Conservation (phyloP, 2,113 vertebrate species). For the Neofelis nebulosa region DNA sequence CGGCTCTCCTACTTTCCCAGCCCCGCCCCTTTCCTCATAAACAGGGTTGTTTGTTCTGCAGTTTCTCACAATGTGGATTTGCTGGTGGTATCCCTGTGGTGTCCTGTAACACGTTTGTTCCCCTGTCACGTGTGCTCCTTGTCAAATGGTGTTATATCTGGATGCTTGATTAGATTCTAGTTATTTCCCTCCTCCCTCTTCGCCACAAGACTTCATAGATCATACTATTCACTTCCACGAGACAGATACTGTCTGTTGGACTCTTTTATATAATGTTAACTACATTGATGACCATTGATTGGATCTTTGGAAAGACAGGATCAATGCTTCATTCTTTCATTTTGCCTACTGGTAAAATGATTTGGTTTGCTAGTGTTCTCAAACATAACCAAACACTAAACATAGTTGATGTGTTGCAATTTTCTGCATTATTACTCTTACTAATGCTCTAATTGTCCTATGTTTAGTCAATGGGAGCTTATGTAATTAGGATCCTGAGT, state of each 20-base stretch:
- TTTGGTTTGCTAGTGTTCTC: not conserved
- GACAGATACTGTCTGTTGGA: not conserved
- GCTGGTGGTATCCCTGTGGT: not conserved
- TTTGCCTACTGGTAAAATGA: not conserved
- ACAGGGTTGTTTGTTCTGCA: not conserved
- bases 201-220: not conserved
- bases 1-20: not conserved
- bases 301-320: not conserved
- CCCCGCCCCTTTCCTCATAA: not conserved
- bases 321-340: not conserved
- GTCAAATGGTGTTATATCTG: not conserved
- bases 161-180: not conserved
- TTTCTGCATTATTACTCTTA: not conserved
- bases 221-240: not conserved
- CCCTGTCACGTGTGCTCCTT: not conserved
- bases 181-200: not conserved
- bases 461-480: not conserved
- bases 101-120: not conserved
- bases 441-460: not conserved
- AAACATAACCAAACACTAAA: not conserved
- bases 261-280: not conserved
- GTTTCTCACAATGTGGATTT: not conserved
- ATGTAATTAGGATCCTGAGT: not conserved
- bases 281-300: not conserved
- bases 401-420: not conserved